Evolutionary conservation across 2,888 invertebrate genomes (phyloP), one percentile per base, ranked within the genome.

Genomic region (Ichneumoninae sp.): DNA sequence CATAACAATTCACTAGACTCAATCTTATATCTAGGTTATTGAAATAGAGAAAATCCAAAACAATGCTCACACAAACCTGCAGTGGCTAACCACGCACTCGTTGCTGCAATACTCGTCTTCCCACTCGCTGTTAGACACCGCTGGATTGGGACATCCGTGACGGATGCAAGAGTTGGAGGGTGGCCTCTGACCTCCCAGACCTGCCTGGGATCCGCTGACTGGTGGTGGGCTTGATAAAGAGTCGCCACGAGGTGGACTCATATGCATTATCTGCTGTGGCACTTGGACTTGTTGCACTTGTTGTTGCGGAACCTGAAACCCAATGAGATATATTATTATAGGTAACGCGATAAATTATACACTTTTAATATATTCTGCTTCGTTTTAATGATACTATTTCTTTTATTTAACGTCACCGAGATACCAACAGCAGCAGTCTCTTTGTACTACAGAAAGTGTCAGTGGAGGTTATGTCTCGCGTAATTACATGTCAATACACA

Each of bases 31-130:
- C 13, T 52, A 71, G 79, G 44, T 70, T 80, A 75, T 68, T 22
- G 54, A 33, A 54, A n/a, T 76, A 60, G 78, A 76, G 62, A 80
- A 79, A 80, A 85, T 75, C 47, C 69, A 82, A 87, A 87, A 86
- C 69, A 89, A 89, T 89, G 87, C 88, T 89, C 86, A 90, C 89
- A 91, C 93, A 92, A 93, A 96, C 96, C 98, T 97, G 96, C 98
- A 98, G 94, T 99, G 98, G 94, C 97, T 97, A 93, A 98, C 98
- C 87, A 98, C 98, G 94, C 98, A 99, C 94, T 98, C 98, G 94
- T 98, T 98, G 94, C 98, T 98, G 95, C 98, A 99, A 94, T 98
- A 99, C 94, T 98, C 98, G 93, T 98, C 98, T 94, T 98, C 98
- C 98, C 98, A 98, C 94, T 98, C 98, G 87, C 97, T 96, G 94